Evolutionary conservation across 2,888 invertebrate species (phyloP), one percentile per base, ranked within the genome.

Genomic region (Idaea straminata): DNA sequence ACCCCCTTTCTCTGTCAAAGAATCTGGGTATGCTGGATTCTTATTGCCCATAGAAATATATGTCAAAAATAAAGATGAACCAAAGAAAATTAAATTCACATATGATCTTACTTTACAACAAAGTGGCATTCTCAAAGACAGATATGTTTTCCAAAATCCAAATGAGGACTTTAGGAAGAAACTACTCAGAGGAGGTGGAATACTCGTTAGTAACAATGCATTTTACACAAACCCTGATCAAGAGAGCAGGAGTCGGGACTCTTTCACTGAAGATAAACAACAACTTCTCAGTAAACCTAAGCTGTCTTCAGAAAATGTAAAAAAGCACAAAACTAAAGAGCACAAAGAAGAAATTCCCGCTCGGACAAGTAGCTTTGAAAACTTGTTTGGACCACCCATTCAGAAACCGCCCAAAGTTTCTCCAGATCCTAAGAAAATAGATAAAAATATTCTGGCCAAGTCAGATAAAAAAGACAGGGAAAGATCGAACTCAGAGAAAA

Each of bases 21-120:
- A 99, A 86, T 97, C 97, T n/a, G 99, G 99, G 5, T 99, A 99
- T 94, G 99, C 98, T 68, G 98, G 99, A 47, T 99, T 99, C 86
- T 94, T 95, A 62, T 93, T 99, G 68, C 96, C 97, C 0, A 98
- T 99, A 78, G 98, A 98, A 82, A 96, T 99, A 74, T 96, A 97
- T 86, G 93, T 98, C 73, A 96, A 95, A 76, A 98, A 97, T 86
- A 96, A 96, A 84, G 97, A 97, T 85, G 98, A 98, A 82, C 98
- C 98, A 10, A 97, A 97, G 84, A 97, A 96, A 80, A 95, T 97
- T 79, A 93, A 94, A 76, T 96, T 96, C 84, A 93, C 94, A 64
- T 99, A 99, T 93, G 98, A 99, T 87, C 94, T 99, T 72, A 95
- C 95, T 79, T 91, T 99, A 68, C 96, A 97, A 86, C 94, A 94